These are phyloP conservation scores for Thalpophila matura DNA, from an alignment of 2,888 invertebrate species.

Conservation along the genomic window DNA sequence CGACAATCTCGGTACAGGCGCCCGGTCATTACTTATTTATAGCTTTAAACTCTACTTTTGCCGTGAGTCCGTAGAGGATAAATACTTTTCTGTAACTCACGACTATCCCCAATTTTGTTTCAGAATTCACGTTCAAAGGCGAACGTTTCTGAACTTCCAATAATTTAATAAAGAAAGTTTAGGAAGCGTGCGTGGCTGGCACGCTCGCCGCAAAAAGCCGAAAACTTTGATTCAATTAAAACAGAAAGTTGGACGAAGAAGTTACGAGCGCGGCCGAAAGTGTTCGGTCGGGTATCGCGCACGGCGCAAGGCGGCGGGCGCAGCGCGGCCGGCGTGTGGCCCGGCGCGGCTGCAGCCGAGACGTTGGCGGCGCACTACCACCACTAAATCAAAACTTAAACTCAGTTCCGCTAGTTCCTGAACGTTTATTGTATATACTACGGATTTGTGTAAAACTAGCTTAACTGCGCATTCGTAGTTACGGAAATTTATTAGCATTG, in stretches of 20 bases:
- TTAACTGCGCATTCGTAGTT: slow-evolving; percentile 38
- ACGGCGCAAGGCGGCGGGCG: slow-evolving; percentile 61
- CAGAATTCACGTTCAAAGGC: slow-evolving; percentile 86
- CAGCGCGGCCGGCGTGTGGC: slow-evolving; percentile 30
- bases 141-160: slow-evolving; percentile 89
- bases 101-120: slow-evolving; percentile 85
- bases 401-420: slow-evolving; percentile 54
- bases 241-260: slow-evolving; percentile 88
- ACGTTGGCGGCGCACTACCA: slow-evolving; percentile 61
- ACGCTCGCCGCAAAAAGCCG: slow-evolving; percentile 90
- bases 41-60: slow-evolving; percentile 60
- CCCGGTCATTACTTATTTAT: slow-evolving; percentile 62
- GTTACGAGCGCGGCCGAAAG: slow-evolving; percentile 80
- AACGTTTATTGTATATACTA: slow-evolving; percentile 54
- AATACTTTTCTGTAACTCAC: slow-evolving; percentile 79
- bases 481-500: slow-evolving; percentile 52
- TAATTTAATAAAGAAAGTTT: slow-evolving; percentile 91
- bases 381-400: slow-evolving; percentile 77
- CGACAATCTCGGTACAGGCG: slow-evolving; percentile 50
- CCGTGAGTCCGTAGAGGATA: slow-evolving; percentile 66
- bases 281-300: slow-evolving; percentile 69
- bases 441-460: slow-evolving; percentile 49
- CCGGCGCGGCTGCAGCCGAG: slow-evolving; percentile 55
- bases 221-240: slow-evolving; percentile 91
- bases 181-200: slow-evolving; percentile 89